phyloP scores from a whole-genome alignment of 2,113 vertebrate species.

The Nothobranchius kuhntae region DNA sequence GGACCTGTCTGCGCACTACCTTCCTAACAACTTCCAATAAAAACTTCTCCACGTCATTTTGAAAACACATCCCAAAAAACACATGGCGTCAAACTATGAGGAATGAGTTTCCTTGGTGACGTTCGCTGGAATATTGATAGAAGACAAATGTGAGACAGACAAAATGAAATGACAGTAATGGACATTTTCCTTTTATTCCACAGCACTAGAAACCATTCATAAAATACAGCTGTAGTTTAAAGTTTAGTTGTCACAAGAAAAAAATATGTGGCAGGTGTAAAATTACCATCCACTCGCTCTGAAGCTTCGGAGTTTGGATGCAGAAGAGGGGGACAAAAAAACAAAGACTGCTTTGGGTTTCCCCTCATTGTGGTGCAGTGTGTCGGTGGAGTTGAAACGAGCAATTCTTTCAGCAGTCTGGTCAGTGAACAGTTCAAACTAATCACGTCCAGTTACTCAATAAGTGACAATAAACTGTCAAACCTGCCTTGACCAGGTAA shows the following conservation, averaged over 20 bases:
- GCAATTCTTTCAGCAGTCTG: not conserved
- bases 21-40: too few relatives aligned
- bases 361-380: not conserved
- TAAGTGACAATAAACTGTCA: not conserved
- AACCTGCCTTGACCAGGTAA: not conserved
- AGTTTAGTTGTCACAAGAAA: slow-evolving; percentile 54
- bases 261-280: slow-evolving; percentile 61
- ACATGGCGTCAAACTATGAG: too few relatives aligned
- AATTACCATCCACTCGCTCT: slow-evolving; percentile 45
- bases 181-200: slow-evolving; percentile 77
- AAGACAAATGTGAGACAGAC: slow-evolving; percentile 11
- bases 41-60: too few relatives aligned
- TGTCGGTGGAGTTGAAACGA: not conserved
- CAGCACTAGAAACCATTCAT: slow-evolving; percentile 76
- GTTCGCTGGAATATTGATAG: not conserved
- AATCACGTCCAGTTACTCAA: slow-evolving; percentile 25
- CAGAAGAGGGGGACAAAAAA: slow-evolving; percentile 10
- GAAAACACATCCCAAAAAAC: too few relatives aligned
- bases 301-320: slow-evolving; percentile 28
- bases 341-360: slow-evolving; percentile 12
- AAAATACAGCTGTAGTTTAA: slow-evolving; percentile 66
- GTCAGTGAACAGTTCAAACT: slow-evolving; percentile 22
- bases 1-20: too few relatives aligned
- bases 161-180: slow-evolving; percentile 47
- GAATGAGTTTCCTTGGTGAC: too few relatives aligned